A percentile compares a stretch with the other conserved stretches of the same genome.
Conservation (phyloP, 2,888 invertebrate species). For the Spilarctia lutea region DNA sequence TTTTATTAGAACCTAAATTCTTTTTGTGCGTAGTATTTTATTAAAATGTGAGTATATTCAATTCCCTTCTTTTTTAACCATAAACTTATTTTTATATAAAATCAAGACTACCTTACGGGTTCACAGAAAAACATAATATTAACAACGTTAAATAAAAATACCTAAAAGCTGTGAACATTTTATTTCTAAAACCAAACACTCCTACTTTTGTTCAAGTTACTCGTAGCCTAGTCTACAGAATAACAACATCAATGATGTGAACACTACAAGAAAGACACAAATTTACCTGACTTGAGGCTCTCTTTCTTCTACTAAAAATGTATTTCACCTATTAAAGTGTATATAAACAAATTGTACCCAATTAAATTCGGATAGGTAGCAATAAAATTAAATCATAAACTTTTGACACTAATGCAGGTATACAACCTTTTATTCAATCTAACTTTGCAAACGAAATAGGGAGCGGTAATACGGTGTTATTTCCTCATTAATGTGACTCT, state of each 20-base stretch:
- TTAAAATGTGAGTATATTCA: neutral
- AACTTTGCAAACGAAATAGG: conserved; percentile 79
- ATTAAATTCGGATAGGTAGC: conserved; percentile 45
- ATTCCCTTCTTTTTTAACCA: neutral
- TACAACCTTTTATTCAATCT: conserved; percentile 82
- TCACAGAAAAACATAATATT: neutral
- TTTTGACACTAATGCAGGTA: conserved; percentile 70
- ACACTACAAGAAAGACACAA: neutral
- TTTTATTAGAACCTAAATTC: neutral
- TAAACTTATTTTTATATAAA: neutral
- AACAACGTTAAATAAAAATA: neutral
- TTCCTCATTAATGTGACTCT: conserved; percentile 81
- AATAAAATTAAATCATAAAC: conserved; percentile 78
- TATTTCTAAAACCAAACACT: neutral
- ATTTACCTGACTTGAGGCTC: neutral
- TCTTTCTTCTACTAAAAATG: neutral
- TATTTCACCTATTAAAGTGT: neutral
- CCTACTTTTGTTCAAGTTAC: neutral
- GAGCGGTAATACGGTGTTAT: conserved; percentile 79
- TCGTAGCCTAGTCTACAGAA: neutral
- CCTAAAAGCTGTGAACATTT: neutral
- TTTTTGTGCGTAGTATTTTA: neutral
- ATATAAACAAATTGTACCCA: conserved; percentile 18
- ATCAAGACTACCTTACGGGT: neutral
- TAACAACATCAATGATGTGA: neutral